Base-by-base conservation (phyloP, 2,113 vertebrate species). In the Blennius ocellaris region DNA sequence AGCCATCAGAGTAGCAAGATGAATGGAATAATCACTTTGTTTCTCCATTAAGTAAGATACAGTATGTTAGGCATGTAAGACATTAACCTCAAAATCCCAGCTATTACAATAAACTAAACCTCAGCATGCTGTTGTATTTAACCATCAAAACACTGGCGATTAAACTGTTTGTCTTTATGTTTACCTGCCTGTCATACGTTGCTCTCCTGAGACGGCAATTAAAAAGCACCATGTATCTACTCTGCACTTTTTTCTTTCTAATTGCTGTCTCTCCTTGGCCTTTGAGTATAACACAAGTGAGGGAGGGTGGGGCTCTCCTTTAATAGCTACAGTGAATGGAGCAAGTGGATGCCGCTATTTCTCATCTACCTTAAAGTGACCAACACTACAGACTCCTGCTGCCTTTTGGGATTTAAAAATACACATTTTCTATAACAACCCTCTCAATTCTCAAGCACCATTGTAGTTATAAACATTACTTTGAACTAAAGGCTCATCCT, bases 181-280 rank as follows among this genome's bases (percentile, higher is more conserved):
- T 70, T 70, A 71, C 69, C 75, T 71, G 57, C 11, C 55, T 63
- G 61, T 82, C 76, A 76, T 48, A 69, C 67, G n/a, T 16, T 30
- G 41, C 51, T 39, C 45, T 36, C 37, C 54, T 50, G 80, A 73
- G 50, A 55, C 45, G 48, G 50, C 45, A 76, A 75, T 79, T 82
- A 66, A 79, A 69, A 73, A 39, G 16, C 58, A 67, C 17, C 36
- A 6, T 62, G 10, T 53, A 49, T 21, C n/a, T 16, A 53, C 36
- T 52, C 61, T 21, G 21, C 10, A 39, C 12, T 40, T 6, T 56
- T 67, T 56, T n/a, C 6, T 6, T 11, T 74, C 47, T 51, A 6
- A 49, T 36, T 58, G 41, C 37, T 43, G 69, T 39, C 40, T 36
- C 30, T 58, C 17, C 50, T 56, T 58, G 38, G 47, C 51, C 40